A percentile compares a stretch with the other conserved stretches of the same genome.
phyloP scores from a whole-genome alignment of 2,797 vertebrate species.

The Pipistrellus kuhlii region DNA sequence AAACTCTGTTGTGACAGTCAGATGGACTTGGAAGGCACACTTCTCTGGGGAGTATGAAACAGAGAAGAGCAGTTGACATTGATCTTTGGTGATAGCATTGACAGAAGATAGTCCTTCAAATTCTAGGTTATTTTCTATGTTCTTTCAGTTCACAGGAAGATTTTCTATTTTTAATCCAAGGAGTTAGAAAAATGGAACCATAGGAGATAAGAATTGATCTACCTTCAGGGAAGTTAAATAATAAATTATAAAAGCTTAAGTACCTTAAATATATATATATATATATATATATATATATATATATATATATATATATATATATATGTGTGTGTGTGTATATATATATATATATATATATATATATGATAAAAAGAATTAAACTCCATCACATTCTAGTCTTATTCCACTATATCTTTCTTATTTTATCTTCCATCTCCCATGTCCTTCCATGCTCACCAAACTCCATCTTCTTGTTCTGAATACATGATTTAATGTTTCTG shows the following conservation, averaged over 20 bases:
- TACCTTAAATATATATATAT: neutral
- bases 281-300: neutral
- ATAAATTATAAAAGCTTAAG: neutral
- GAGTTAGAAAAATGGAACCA: neutral
- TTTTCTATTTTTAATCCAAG: constrained; percentile 22
- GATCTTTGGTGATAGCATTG: neutral
- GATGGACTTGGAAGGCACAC: constrained; percentile 72
- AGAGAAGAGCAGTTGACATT: neutral
- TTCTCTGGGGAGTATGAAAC: constrained; percentile 45
- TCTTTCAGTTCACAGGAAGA: neutral
- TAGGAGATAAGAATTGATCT: neutral
- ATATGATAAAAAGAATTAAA: neutral
- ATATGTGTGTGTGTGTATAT: too few relatives aligned
- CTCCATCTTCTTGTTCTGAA: neutral
- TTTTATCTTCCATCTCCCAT: neutral
- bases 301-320: neutral
- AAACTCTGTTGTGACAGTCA: constrained; percentile 87
- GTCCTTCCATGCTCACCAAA: neutral
- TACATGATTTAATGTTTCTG: neutral
- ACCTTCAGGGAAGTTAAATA: neutral
- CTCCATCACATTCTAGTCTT: neutral
- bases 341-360: neutral
- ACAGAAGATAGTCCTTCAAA: neutral
- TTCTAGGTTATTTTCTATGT: neutral
- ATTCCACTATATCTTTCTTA: neutral